These are phyloP conservation scores for Austrofundulus limnaeus DNA, from an alignment of 2,113 vertebrate species.

Conservation along the genomic window DNA sequence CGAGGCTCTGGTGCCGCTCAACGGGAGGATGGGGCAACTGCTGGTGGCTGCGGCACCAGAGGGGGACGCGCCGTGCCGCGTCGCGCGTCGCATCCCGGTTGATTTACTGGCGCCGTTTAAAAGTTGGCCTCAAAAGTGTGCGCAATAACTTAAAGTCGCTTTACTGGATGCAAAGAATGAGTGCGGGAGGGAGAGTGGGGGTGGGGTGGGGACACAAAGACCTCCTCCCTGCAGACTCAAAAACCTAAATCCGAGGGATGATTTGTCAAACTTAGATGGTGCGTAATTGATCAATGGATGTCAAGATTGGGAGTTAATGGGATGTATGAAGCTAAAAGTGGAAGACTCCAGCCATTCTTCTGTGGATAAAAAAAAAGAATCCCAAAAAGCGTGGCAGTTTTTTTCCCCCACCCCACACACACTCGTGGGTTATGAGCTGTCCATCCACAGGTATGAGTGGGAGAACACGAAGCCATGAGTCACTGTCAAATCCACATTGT, in stretches of 20 bases:
- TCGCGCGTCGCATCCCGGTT: slow-evolving; percentile 34
- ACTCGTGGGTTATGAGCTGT: slow-evolving; percentile 38
- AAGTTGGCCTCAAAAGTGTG: slow-evolving; percentile 32
- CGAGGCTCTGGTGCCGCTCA: slow-evolving; percentile 84
- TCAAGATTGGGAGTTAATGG: slow-evolving; percentile 36
- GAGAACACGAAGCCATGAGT: slow-evolving; percentile 55
- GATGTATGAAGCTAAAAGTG: slow-evolving; percentile 5
- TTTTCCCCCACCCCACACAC: slow-evolving; percentile 6
- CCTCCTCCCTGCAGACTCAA: slow-evolving; percentile 30
- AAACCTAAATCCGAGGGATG: slow-evolving; percentile 50
- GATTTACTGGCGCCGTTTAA: slow-evolving; percentile 45
- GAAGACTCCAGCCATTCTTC: too few species aligned
- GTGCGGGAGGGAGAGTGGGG: too few species aligned
- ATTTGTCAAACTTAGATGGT: slow-evolving; percentile 31
- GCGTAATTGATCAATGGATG: slow-evolving; percentile 39
- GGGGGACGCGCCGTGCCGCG: too few species aligned
- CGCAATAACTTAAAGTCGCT: slow-evolving; percentile 44
- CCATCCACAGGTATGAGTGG: slow-evolving; percentile 56
- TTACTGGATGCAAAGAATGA: slow-evolving; percentile 47
- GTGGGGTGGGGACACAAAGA: slow-evolving; percentile 48
- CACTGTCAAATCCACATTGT: slow-evolving; percentile 65
- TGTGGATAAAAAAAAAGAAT: background rate
- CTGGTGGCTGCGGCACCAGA: slow-evolving; percentile 64
- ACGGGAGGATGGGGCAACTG: slow-evolving; percentile 81
- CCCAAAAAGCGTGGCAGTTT: slow-evolving; percentile 29